Percentiles rank a stretch among this genome's conserved stretches.
Evolutionary conservation across 2,888 invertebrate genomes (phyloP).

Genomic region (Zhuqinia jingwanae): DNA sequence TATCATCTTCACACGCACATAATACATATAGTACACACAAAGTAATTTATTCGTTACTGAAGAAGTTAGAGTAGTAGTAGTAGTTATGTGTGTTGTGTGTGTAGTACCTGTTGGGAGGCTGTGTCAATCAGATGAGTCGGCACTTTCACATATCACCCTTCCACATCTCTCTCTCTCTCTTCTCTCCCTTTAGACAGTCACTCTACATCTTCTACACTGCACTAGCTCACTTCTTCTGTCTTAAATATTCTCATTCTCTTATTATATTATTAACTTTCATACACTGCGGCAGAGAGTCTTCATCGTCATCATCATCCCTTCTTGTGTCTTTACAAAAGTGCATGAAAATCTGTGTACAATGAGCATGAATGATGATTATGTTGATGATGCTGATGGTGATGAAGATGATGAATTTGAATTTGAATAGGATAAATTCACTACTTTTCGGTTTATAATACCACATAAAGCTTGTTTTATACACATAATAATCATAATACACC

Average conservation of each 20-base stretch:
- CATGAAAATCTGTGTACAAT: conserved; percentile 12
- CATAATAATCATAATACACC: neutral
- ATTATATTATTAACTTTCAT: conserved; percentile 55
- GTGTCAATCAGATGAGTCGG: conserved; percentile 79
- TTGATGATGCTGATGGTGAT: conserved; percentile 41
- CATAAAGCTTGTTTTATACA: conserved; percentile 45
- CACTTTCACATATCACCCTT: conserved; percentile 77
- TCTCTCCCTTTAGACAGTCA: conserved; percentile 21
- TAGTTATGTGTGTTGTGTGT: neutral
- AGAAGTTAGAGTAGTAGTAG: conserved; percentile 61
- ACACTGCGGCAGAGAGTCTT: conserved; percentile 14
- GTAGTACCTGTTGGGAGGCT: conserved; percentile 79
- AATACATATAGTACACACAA: conserved; percentile 50
- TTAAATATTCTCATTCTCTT: conserved; percentile 65
- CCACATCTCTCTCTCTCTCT: conserved; percentile 57
- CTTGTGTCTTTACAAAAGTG: conserved; percentile 67
- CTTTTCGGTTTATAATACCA: conserved; percentile 39
- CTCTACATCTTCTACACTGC: conserved; percentile 10
- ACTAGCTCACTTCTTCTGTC: conserved; percentile 61
- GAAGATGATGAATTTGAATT: conserved; percentile 33
- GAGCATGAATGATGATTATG: conserved; percentile 39
- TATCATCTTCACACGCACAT: conserved; percentile 67
- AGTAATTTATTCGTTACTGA: conserved; percentile 78
- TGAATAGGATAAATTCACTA: conserved; percentile 57
- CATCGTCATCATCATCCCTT: conserved; percentile 42